Percentiles rank a stretch among this genome's conserved stretches.
Evolutionary conservation across 1,140 invertebrate species (phyloP).

Genomic region (Drosophila pseudoobscura): DNA sequence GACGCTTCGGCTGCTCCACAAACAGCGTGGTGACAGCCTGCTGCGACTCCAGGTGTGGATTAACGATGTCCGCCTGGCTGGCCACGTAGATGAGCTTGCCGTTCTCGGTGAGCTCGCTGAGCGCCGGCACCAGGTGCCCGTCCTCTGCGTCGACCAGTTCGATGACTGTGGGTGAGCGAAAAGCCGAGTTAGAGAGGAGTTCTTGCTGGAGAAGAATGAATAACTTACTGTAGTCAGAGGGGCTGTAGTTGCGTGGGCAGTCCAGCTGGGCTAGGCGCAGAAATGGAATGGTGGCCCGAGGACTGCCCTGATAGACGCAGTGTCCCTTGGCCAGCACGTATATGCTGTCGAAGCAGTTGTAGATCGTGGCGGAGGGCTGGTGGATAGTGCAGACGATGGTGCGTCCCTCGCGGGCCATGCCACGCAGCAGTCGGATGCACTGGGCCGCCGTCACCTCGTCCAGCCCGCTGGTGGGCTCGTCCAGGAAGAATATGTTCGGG

Average conservation of each 20-base stretch:
- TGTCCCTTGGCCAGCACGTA: slow-evolving; percentile 87
- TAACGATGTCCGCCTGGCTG: slow-evolving; percentile 22
- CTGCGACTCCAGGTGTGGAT: slow-evolving; percentile 36
- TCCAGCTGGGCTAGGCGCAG: slow-evolving; percentile 86
- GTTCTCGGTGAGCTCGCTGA: slow-evolving; percentile 84
- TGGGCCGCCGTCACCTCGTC: slow-evolving; percentile 94
- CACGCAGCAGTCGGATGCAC: slow-evolving; percentile 89
- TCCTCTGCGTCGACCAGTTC: slow-evolving; percentile 83
- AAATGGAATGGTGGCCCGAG: slow-evolving; percentile 88
- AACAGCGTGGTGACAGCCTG: slow-evolving; percentile 76
- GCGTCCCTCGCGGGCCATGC: slow-evolving; percentile 87
- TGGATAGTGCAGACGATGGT: slow-evolving; percentile 93
- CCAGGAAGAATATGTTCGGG: slow-evolving; percentile 89
- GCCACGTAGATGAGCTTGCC: slow-evolving; percentile 82
- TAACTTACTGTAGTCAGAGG: slow-evolving; percentile 90
- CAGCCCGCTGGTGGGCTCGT: slow-evolving; percentile 91
- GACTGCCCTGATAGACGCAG: slow-evolving; percentile 91
- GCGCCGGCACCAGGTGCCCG: slow-evolving; percentile 58
- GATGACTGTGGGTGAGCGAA: slow-evolving; percentile 79
- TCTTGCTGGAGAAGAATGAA: no score
- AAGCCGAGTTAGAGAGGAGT: neutral
- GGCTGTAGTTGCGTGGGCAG: slow-evolving; percentile 92
- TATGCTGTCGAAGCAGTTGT: slow-evolving; percentile 93
- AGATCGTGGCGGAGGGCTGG: slow-evolving; percentile 91
- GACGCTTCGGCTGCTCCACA: slow-evolving; percentile 69